These are phyloP conservation scores for Lepidurus packardi DNA, from an alignment of 1,140 invertebrate species.

Conservation along the genomic window DNA sequence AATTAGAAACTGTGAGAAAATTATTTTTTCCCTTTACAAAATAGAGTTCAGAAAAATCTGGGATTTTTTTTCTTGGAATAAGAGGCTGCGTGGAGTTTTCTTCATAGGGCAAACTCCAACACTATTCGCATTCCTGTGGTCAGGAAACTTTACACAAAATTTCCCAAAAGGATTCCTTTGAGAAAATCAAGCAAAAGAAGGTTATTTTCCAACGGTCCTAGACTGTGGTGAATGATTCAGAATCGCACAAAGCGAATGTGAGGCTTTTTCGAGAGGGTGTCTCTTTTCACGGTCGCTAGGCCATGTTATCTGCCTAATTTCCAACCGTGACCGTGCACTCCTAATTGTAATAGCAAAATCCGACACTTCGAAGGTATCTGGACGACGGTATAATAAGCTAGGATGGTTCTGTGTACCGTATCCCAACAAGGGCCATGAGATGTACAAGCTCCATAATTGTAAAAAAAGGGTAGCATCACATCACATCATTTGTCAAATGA, in stretches of 20 bases:
- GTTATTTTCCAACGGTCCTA: neutral
- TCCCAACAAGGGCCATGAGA: neutral
- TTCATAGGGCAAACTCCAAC: neutral
- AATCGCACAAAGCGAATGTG: conserved; percentile 6
- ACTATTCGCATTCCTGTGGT: neutral
- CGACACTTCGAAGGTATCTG: neutral
- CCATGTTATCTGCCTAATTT: conserved; percentile 5
- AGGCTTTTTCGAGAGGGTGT: neutral
- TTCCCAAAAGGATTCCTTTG: neutral
- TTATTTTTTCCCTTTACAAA: neutral
- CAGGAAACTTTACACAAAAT: neutral
- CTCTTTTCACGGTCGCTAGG: neutral
- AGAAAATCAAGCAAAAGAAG: neutral
- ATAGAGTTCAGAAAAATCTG: neutral
- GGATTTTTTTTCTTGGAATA: neutral
- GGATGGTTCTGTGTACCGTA: neutral
- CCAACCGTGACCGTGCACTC: neutral
- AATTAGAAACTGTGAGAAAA: conserved; percentile 14
- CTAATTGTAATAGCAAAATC: neutral
- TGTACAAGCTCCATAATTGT: neutral
- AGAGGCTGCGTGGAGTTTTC: neutral
- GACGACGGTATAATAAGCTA: neutral
- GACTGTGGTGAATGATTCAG: neutral
- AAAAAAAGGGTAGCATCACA: conserved; percentile 2
- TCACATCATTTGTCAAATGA: neutral